Evolutionary conservation across 2,797 vertebrate species (phyloP).

Genomic region (Gorsachius magnificus): DNA sequence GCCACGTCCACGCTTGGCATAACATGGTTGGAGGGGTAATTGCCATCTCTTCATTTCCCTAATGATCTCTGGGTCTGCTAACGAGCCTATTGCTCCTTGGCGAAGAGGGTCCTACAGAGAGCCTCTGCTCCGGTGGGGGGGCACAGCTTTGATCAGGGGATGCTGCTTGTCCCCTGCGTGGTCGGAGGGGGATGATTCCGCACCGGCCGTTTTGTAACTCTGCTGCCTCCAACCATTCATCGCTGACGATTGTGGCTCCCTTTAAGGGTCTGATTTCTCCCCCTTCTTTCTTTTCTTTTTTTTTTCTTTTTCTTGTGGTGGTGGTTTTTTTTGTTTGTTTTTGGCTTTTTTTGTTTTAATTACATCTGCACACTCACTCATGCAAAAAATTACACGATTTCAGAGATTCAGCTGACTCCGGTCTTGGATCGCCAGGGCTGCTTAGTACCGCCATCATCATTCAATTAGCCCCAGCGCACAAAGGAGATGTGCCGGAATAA

Average conservation of each 20-base stretch:
- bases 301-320: neutral
- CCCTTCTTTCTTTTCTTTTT: neutral
- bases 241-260: neutral
- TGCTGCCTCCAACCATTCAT: neutral
- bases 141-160: neutral
- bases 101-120: neutral
- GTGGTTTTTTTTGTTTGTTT: neutral
- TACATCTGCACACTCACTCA: conserved; percentile 71
- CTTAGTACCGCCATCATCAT: conserved; percentile 56
- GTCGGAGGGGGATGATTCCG: neutral
- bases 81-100: neutral
- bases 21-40: neutral
- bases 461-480: conserved; percentile 41
- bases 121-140: neutral
- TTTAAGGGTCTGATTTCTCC: conserved; percentile 18
- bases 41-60: neutral
- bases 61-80: conserved; percentile 12
- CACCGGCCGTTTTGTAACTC: rapidly evolving
- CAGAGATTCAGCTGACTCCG: conserved; percentile 41
- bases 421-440: conserved; percentile 44
- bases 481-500: neutral
- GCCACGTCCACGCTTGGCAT: rapidly evolving
- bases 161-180: rapidly evolving
- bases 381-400: conserved; percentile 77
- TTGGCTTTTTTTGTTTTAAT: neutral